Percentiles rank a stretch among this genome's conserved stretches.
Conservation (phyloP, 2,888 invertebrate species). For the Limnephilus auricula region DNA sequence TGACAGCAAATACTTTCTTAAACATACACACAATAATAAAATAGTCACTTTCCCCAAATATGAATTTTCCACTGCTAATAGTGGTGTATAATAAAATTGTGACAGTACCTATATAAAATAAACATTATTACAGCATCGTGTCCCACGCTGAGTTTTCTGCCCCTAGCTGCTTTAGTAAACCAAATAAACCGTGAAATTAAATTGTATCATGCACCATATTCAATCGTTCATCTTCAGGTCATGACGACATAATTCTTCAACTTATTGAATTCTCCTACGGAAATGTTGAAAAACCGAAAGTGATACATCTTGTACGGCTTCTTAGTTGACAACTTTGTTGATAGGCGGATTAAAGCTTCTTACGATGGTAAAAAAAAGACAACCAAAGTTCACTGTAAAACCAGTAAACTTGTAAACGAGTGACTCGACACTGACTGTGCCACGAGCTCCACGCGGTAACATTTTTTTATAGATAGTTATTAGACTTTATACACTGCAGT, state of each 20-base stretch:
- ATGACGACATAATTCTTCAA: too few relatives aligned
- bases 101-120: too few relatives aligned
- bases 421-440: neutral
- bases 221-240: neutral
- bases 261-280: too few relatives aligned
- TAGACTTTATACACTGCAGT: conserved; percentile 66
- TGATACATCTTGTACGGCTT: neutral
- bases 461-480: conserved; percentile 65
- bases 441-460: neutral
- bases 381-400: neutral
- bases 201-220: too few relatives aligned
- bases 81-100: too few relatives aligned
- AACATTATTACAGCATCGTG: too few relatives aligned
- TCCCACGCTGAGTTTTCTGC: neutral
- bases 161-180: too few relatives aligned
- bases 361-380: neutral
- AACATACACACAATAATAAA: too few relatives aligned
- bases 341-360: neutral
- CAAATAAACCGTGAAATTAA: too few relatives aligned
- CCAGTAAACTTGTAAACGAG: neutral
- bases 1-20: too few relatives aligned
- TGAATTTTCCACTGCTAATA: too few relatives aligned
- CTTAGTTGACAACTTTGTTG: neutral
- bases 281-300: neutral
- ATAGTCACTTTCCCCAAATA: too few relatives aligned